phyloP scores from a whole-genome alignment of 2,113 vertebrate species.

The Steatornis caripensis region DNA sequence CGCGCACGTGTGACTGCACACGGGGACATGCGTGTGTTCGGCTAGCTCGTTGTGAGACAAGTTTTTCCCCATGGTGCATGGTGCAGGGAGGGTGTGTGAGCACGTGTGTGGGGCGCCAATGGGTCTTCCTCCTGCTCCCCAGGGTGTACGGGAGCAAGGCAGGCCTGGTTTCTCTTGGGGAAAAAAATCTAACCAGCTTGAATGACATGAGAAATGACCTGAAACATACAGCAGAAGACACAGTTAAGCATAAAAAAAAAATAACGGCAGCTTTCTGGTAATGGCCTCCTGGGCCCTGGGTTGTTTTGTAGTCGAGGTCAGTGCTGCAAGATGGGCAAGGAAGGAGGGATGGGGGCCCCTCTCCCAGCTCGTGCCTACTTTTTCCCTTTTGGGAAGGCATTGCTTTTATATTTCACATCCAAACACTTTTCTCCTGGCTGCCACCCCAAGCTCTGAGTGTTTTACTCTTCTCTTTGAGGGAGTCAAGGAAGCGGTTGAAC shows the following conservation, averaged over 20 bases:
- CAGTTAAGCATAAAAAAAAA: neutral
- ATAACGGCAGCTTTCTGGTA: neutral
- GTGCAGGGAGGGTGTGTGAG: neutral
- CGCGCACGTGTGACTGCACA: neutral
- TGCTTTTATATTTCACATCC: neutral
- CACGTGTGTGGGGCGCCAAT: accelerated
- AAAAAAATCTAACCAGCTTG: neutral
- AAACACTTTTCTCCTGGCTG: neutral
- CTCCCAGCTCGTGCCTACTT: neutral
- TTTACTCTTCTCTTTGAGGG: neutral
- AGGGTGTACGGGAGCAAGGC: neutral
- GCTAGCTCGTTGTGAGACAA: neutral
- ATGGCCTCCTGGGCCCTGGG: neutral
- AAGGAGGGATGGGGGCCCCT: neutral
- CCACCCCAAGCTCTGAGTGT: neutral
- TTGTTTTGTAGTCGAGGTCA: neutral
- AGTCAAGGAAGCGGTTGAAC: neutral
- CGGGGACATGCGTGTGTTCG: accelerated
- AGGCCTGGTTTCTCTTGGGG: neutral
- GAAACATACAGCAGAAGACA: neutral
- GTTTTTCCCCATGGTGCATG: neutral
- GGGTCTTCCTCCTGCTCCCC: neutral
- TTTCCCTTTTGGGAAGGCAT: neutral
- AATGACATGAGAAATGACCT: neutral
- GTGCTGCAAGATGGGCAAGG: neutral